phyloP scores from a whole-genome alignment of 2,797 vertebrate species.

The Pipistrellus nathusii region DNA sequence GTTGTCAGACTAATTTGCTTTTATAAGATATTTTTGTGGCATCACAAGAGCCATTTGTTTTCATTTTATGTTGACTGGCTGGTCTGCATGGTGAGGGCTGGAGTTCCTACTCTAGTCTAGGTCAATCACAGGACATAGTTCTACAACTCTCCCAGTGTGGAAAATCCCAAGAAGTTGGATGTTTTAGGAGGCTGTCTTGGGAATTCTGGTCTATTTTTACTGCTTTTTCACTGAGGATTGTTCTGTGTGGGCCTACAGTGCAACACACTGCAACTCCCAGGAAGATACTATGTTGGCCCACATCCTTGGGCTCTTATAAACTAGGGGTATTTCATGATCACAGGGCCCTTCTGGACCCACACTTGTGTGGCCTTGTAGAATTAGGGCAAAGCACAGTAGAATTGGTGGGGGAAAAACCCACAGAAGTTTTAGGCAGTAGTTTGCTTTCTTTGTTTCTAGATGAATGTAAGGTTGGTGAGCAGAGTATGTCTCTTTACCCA shows the following conservation, averaged over 20 bases:
- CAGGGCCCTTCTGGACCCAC: slow-evolving; percentile 1
- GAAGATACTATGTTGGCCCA: neutral
- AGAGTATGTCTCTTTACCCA: neutral
- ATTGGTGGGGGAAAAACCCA: neutral
- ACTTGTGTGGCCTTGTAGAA: neutral
- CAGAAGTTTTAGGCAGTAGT: slow-evolving; percentile 30
- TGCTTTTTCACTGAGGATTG: neutral
- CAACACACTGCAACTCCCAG: neutral
- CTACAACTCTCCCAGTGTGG: neutral
- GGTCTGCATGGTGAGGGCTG: neutral
- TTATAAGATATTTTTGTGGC: neutral
- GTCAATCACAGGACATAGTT: slow-evolving; percentile 24
- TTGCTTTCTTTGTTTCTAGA: slow-evolving; percentile 38
- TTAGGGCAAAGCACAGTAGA: slow-evolving; percentile 30
- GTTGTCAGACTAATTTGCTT: slow-evolving; percentile 12
- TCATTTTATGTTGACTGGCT: slow-evolving; percentile 39
- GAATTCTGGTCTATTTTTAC: slow-evolving; percentile 22
- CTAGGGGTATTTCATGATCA: neutral
- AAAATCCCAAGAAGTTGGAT: slow-evolving; percentile 45
- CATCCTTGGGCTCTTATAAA: neutral
- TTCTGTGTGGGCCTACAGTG: neutral
- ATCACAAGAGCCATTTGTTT: slow-evolving; percentile 23
- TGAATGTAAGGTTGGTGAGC: slow-evolving; percentile 42
- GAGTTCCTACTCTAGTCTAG: slow-evolving; percentile 9
- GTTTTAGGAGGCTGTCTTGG: neutral